Conservation (phyloP, 92 coral and sea anemone genomes). For the Pocillopora grandis region DNA sequence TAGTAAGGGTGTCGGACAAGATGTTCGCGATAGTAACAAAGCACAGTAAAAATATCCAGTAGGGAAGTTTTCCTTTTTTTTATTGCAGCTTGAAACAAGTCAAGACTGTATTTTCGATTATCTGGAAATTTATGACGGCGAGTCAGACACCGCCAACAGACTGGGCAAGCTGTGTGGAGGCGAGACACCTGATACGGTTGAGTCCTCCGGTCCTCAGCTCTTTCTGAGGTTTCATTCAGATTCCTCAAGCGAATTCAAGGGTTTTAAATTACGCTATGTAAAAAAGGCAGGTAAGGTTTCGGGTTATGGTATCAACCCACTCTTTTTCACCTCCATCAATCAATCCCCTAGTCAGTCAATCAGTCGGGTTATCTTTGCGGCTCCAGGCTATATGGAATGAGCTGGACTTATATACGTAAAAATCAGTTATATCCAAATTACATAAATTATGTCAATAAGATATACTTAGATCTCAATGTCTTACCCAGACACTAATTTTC, state of each 20-base stretch:
- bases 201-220: conserved; percentile 70
- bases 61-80: neutral
- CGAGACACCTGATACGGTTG: conserved; percentile 47
- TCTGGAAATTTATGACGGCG: conserved; percentile 85
- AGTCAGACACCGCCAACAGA: conserved; percentile 45
- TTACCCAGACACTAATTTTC: too few relatives aligned
- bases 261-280: conserved; percentile 73
- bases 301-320: neutral
- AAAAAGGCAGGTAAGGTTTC: conserved; percentile 55
- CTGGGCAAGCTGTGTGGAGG: conserved; percentile 79
- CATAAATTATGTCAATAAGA: too few relatives aligned
- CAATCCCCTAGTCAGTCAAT: too few relatives aligned
- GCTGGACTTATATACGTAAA: too few relatives aligned
- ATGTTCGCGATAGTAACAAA: too few relatives aligned
- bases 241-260: conserved; percentile 68
- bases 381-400: too few relatives aligned
- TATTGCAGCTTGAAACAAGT: conserved; percentile 69
- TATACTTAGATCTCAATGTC: too few relatives aligned
- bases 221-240: conserved; percentile 82
- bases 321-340: too few relatives aligned
- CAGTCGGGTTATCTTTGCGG: too few relatives aligned
- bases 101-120: conserved; percentile 81
- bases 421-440: too few relatives aligned
- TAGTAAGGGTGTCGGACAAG: too few relatives aligned
- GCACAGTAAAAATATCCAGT: too few relatives aligned